A percentile compares a stretch with the other conserved stretches of the same genome.
Conservation (phyloP, 2,797 vertebrate genomes). For the Heterohyrax brucei region DNA sequence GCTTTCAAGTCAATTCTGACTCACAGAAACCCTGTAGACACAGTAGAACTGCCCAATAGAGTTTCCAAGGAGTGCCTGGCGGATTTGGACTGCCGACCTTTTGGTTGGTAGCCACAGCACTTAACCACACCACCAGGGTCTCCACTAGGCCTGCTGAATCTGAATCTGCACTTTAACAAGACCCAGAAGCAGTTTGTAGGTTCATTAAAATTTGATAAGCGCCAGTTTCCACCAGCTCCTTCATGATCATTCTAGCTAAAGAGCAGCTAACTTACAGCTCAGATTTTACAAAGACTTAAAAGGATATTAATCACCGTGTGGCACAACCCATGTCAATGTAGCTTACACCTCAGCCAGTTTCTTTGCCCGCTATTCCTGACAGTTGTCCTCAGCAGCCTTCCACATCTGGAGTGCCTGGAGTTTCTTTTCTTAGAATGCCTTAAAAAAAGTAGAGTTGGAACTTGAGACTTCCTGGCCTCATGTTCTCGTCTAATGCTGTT, state of each 20-base stretch:
- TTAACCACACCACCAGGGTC: too few relatives aligned
- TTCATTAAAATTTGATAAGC: background rate
- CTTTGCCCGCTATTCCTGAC: background rate
- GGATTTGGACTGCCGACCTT: too few relatives aligned
- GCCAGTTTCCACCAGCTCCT: background rate
- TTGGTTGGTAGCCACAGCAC: too few relatives aligned
- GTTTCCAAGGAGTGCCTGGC: too few relatives aligned
- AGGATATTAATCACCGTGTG: background rate
- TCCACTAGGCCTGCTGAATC: background rate
- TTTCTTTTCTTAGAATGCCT: constrained; percentile 44
- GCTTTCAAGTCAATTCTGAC: too few relatives aligned
- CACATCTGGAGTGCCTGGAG: background rate
- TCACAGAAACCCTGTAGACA: too few relatives aligned
- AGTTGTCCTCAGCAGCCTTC: background rate
- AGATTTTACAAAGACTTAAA: constrained; percentile 27
- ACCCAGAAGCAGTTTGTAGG: background rate
- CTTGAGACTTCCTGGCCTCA: background rate
- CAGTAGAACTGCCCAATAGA: too few relatives aligned
- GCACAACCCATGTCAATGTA: background rate
- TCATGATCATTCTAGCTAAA: background rate
- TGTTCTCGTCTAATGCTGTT: constrained; percentile 17
- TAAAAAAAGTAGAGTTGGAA: constrained; percentile 22
- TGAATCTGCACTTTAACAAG: background rate
- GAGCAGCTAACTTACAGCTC: background rate
- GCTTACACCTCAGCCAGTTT: background rate